Evolutionary conservation across 2,797 vertebrate genomes (phyloP), one percentile per base, ranked within the genome.

Genomic region (Eulemur rubriventer): DNA sequence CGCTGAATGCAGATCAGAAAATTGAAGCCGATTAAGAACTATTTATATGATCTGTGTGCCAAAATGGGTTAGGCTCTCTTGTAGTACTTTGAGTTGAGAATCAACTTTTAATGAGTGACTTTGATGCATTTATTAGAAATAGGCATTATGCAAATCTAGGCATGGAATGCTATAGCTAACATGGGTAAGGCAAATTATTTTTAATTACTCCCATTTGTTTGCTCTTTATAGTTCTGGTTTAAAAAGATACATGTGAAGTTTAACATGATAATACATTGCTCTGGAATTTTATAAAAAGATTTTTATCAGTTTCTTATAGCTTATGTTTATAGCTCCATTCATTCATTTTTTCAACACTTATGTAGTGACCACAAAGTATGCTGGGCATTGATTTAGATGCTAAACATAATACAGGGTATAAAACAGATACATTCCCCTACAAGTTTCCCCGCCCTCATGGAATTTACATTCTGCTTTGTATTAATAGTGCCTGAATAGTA

Each of bases 1-100:
- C 17, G 72, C n/a, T 72, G 89, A 91, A 43, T 6, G 55, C 24
- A 91, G 63, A 94, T 92, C 79, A 86, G 73, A 95, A 97, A 83
- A 83, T 7, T 59, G 78, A 85, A 93, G 90, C 73, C 1, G 1
- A 91, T 69, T 94, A 85, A 76, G 46, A 94, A 73, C 84, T 86
- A 91, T 86, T 75, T 91, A 50, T 79, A 75, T 52, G 86, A 88
- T 75, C 57, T 78, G 22, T 73, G 17, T 50, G 80, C 59, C 82
- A 52, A 91, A n/a, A 80, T 4, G 61, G 52, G 91, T 75, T 80
- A 80, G 35, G 55, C 16, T 90, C 38, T 57, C 83, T 76, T 26
- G n/a, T 2, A 61, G 41, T n/a, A 63, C 83, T 93, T 89, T 75
- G 12, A 28, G 61, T 10, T 20, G 17, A 59, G 38, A 61, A 61